A percentile compares a stretch with the other conserved stretches of the same genome.
Conservation (phyloP, 2,113 vertebrate genomes). For the Agelaius tricolor region DNA sequence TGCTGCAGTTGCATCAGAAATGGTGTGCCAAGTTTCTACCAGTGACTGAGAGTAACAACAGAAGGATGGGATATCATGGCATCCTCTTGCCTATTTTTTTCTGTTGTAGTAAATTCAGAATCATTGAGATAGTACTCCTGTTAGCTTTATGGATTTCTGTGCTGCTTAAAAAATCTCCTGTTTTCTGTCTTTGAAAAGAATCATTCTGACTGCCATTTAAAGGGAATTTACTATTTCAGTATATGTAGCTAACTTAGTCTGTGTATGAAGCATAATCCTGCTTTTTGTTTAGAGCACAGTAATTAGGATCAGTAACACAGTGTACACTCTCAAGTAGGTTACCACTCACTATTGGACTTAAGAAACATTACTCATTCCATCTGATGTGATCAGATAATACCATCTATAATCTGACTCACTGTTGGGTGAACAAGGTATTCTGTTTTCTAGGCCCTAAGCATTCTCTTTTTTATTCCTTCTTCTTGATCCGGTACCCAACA, state of each 20-base stretch:
- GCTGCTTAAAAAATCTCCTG: neutral
- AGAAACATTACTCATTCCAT: neutral
- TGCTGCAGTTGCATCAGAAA: neutral
- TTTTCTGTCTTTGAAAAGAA: neutral
- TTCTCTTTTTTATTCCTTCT: neutral
- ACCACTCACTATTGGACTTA: neutral
- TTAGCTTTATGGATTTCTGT: neutral
- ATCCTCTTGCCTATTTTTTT: neutral
- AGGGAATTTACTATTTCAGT: neutral
- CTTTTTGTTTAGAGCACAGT: neutral
- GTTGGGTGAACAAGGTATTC: neutral
- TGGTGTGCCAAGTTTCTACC: neutral
- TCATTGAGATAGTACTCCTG: neutral
- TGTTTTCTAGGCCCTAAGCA: neutral
- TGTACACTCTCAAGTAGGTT: neutral
- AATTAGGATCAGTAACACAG: neutral
- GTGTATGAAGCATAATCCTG: neutral
- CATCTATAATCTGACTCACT: neutral
- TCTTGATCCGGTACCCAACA: rapidly evolving
- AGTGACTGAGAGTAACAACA: neutral
- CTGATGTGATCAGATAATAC: neutral
- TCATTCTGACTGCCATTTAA: neutral
- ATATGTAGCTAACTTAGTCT: neutral
- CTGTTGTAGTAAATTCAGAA: neutral
- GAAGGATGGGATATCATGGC: neutral